These are phyloP conservation scores for Drosophila mimica DNA, from an alignment of 2,888 invertebrate species.

Conservation along the genomic window DNA sequence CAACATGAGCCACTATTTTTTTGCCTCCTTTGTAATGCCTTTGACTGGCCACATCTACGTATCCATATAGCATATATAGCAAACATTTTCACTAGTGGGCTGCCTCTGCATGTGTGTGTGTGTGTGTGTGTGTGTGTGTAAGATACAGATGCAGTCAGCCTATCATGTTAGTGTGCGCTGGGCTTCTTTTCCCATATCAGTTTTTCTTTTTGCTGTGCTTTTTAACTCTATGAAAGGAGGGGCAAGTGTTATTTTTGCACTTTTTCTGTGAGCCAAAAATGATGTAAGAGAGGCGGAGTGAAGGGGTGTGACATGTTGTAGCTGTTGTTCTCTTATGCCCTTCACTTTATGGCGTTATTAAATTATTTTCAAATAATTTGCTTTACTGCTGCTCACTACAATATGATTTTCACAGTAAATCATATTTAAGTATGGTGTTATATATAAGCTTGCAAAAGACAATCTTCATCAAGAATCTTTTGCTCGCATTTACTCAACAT, in stretches of 20 bases:
- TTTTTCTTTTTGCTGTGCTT: conserved; percentile 31
- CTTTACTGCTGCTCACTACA: too few relatives aligned
- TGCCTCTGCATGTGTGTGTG: conserved; percentile 24
- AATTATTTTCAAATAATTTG: conserved; percentile 49
- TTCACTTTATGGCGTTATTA: conserved; percentile 11
- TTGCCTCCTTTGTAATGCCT: conserved; percentile 55
- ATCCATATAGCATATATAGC: conserved; percentile 41
- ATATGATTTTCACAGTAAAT: not conserved
- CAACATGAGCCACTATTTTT: conserved; percentile 46
- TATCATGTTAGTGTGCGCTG: conserved; percentile 78
- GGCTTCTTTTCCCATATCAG: conserved; percentile 44
- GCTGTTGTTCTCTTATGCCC: conserved; percentile 10
- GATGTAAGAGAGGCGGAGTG: conserved; percentile 36
- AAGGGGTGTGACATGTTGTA: conserved; percentile 6
- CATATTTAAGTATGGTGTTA: not conserved
- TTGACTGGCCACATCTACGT: conserved; percentile 62
- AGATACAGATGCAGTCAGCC: conserved; percentile 60
- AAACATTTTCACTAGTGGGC: conserved; percentile 55
- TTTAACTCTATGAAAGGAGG: conserved; percentile 29
- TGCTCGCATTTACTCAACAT: conserved; percentile 2
- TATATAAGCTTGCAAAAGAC: not conserved
- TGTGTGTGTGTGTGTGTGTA: conserved; percentile 25
- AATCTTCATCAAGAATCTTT: not conserved
- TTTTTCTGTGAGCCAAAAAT: conserved; percentile 60
- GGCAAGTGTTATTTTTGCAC: conserved; percentile 50